Evolutionary conservation across 1,140 invertebrate species (phyloP).

Genomic region (Anastatus disparis): DNA sequence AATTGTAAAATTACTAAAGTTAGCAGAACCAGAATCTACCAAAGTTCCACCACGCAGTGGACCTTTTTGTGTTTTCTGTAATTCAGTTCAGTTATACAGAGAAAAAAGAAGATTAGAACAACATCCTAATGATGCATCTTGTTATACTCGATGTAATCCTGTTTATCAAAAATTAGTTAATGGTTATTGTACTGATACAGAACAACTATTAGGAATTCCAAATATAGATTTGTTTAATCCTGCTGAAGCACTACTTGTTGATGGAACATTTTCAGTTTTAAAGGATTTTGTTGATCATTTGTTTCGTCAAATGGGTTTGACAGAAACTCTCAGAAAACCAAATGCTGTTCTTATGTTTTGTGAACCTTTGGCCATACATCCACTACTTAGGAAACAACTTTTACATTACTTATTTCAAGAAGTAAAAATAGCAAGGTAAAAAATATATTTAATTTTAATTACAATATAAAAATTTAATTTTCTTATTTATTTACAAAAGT

Average conservation of each 20-base stretch:
- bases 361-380: conserved; percentile 64
- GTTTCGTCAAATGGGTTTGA: conserved; percentile 64
- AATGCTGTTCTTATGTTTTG: conserved; percentile 66
- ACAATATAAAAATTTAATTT: background rate
- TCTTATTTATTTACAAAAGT: background rate
- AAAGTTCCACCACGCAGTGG: conserved; percentile 61
- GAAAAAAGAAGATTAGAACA: conserved; percentile 60
- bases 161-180: conserved; percentile 64
- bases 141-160: conserved; percentile 58
- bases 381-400: conserved; percentile 61
- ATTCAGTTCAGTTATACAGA: conserved; percentile 61
- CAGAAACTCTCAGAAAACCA: conserved; percentile 61
- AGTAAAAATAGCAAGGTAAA: conserved; percentile 65
- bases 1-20: conserved; percentile 55
- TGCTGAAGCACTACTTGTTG: conserved; percentile 62
- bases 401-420: conserved; percentile 67
- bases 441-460: background rate
- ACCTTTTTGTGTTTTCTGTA: conserved; percentile 64
- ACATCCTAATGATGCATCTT: conserved; percentile 56
- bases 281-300: conserved; percentile 65
- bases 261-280: conserved; percentile 61
- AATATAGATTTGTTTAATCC: conserved; percentile 66
- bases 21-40: conserved; percentile 55
- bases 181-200: conserved; percentile 63
- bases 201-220: conserved; percentile 62